Percentiles rank a stretch among this genome's conserved stretches.
These are phyloP conservation scores for Stegastes partitus DNA, from an alignment of 2,113 vertebrate genomes.

Conservation along the genomic window DNA sequence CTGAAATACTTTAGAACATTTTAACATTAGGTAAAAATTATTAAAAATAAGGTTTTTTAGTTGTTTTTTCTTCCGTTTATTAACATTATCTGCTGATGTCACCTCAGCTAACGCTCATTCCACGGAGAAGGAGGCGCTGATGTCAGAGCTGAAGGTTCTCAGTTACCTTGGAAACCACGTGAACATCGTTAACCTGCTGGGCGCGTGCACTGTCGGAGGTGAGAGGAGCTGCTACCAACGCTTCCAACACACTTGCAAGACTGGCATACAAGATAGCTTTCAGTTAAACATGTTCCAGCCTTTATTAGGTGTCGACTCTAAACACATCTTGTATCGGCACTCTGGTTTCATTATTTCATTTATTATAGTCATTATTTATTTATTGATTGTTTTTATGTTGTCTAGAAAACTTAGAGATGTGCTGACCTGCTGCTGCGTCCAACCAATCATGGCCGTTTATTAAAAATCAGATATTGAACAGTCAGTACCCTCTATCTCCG, in stretches of 20 bases:
- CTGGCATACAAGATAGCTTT: background rate
- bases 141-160: conserved; percentile 97
- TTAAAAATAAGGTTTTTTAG: too few relatives aligned
- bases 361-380: background rate
- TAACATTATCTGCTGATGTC: conserved; percentile 53
- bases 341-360: background rate
- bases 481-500: background rate
- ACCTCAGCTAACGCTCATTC: conserved; percentile 92
- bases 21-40: background rate
- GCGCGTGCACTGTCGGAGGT: conserved; percentile 96
- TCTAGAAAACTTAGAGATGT: background rate
- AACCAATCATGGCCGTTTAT: conserved; percentile 30
- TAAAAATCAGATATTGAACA: conserved; percentile 56
- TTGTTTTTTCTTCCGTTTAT: background rate
- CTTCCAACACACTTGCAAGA: too few relatives aligned
- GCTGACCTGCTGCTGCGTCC: conserved; percentile 22
- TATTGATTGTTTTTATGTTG: conserved; percentile 22
- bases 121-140: conserved; percentile 95
- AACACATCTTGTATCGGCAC: background rate
- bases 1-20: too few relatives aligned
- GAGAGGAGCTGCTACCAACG: conserved; percentile 24
- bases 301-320: background rate
- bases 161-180: conserved; percentile 96
- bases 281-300: background rate
- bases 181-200: conserved; percentile 96